Evolutionary conservation across 2,113 vertebrate species (phyloP).

Genomic region (Brachyhypopomus gauderio): DNA sequence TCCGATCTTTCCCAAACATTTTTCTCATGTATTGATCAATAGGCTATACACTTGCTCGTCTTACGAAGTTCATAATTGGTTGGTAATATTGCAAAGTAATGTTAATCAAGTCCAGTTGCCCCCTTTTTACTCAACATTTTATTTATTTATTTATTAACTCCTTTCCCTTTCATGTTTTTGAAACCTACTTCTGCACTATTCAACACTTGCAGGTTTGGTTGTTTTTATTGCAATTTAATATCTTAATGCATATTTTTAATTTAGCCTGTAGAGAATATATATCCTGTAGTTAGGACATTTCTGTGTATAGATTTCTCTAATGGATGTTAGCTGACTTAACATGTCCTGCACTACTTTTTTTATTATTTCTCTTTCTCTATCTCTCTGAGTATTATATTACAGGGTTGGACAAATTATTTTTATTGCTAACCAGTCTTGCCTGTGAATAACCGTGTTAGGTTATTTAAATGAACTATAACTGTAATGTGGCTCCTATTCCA

Average conservation of each 20-base stretch:
- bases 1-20: neutral
- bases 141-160: neutral
- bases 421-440: neutral
- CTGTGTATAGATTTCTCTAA: neutral
- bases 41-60: neutral
- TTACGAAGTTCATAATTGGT: neutral
- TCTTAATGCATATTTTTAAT: neutral
- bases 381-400: constrained; percentile 4
- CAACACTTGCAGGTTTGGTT: neutral
- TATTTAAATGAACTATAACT: neutral
- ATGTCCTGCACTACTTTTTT: neutral
- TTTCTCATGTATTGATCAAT: neutral
- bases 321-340: neutral
- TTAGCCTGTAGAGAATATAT: neutral
- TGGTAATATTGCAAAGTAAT: neutral
- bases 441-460: neutral
- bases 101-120: neutral
- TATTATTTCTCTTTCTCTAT: neutral
- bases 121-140: neutral
- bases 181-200: neutral
- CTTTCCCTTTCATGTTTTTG: constrained; percentile 12
- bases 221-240: neutral
- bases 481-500: neutral
- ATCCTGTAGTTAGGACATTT: neutral
- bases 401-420: constrained; percentile 43